phyloP scores from a whole-genome alignment of 2,797 vertebrate species.

The Zalophus californianus region DNA sequence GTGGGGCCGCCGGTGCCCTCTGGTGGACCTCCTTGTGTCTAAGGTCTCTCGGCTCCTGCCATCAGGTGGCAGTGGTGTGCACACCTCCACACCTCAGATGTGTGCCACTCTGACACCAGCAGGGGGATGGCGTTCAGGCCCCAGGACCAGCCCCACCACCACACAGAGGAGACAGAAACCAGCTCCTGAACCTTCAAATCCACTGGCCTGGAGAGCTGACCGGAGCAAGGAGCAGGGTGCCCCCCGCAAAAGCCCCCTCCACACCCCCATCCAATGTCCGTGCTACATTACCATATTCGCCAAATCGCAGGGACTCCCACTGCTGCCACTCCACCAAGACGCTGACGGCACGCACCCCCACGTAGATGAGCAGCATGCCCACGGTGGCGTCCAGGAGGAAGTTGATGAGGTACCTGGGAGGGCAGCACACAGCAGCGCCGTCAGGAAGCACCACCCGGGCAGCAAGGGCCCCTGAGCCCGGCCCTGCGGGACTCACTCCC shows the following conservation, averaged over 20 bases:
- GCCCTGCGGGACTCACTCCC: neutral
- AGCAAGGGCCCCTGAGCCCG: neutral
- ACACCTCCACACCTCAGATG: neutral
- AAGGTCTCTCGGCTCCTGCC: neutral
- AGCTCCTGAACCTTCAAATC: neutral
- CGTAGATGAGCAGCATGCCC: constrained; percentile 98
- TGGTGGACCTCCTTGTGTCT: neutral
- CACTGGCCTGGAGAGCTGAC: neutral
- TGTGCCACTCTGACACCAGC: neutral
- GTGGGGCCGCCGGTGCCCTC: neutral
- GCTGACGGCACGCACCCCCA: constrained; percentile 93
- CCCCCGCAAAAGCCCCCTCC: neutral
- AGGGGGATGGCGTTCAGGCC: neutral
- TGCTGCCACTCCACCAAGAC: constrained; percentile 97
- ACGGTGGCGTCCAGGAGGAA: constrained; percentile 97
- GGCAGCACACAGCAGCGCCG: neutral
- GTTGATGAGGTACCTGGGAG: constrained; percentile 97
- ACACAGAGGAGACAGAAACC: neutral
- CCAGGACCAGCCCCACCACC: neutral
- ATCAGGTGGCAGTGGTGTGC: neutral
- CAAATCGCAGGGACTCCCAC: constrained; percentile 98
- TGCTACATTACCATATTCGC: constrained; percentile 94
- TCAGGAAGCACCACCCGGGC: constrained; percentile 20
- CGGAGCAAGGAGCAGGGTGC: neutral
- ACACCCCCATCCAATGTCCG: rapidly evolving